Evolutionary conservation across 2,888 invertebrate species (phyloP), one percentile per base, ranked within the genome.

Genomic region (Mythimna impura): DNA sequence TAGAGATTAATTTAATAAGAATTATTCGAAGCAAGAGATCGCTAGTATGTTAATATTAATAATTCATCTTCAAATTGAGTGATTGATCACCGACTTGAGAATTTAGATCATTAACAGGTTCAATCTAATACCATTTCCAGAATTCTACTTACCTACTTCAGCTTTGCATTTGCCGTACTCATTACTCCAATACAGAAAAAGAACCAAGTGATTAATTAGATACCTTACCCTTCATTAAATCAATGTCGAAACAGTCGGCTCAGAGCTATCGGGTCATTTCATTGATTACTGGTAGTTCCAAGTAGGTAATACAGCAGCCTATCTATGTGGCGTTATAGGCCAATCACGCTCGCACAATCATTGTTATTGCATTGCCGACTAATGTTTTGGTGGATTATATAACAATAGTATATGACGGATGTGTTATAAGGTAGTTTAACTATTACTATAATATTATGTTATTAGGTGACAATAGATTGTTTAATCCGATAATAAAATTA

Each of bases 191-290:
- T 47, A 52, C 43, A 43, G 25, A 52, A 30, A 54, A 34, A 63
- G 30, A 50, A 65, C 30, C 34, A 52, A 12, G 36, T 40, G n/a
- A 74, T 80, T 75, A 54, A 76, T 67, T 75, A 36, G 30, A 25
- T 36, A 75, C 54, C 52, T 61, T 40, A 65, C 40, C 65, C 54
- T 61, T 76, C 69, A 81, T 55, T 78, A 68, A 71, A 71, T 77
- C 71, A 78, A 71, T 71, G 78, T 64, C 60, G 47, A 55, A 30
- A 20, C 10, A 54, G 52, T 22, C 20, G 34, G 67, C 58, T 55
- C 25, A 55, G 43, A 52, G 43, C n/a, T 47, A 66, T 66, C 63
- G 40, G 54, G n/a, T 55, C 40, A 67, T 47, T 58, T 43, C 34
- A 77, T 66, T 67, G 64, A 82, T 82, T 70, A 66, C 74, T 58